Conservation (phyloP, 1,140 invertebrate species). For the Nephila pilipes region DNA sequence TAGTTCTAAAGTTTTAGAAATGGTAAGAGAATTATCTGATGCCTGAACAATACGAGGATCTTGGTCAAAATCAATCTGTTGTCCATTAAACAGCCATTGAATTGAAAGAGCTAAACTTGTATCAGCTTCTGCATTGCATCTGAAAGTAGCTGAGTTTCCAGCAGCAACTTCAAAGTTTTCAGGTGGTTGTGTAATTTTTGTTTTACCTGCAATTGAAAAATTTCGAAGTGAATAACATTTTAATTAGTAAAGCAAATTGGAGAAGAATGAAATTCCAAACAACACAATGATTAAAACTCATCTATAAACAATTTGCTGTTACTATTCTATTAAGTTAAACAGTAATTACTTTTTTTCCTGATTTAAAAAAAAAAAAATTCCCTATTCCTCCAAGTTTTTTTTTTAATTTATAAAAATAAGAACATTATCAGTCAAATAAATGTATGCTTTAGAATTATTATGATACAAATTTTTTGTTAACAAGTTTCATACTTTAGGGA, state of each 20-base stretch:
- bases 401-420: too few relatives aligned
- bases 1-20: slow-evolving; percentile 95
- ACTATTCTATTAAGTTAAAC: too few relatives aligned
- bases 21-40: slow-evolving; percentile 94
- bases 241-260: neutral
- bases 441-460: too few relatives aligned
- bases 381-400: too few relatives aligned
- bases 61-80: slow-evolving; percentile 75
- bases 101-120: slow-evolving; percentile 89
- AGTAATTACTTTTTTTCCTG: too few relatives aligned
- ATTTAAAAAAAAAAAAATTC: too few relatives aligned
- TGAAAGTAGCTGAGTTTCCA: slow-evolving; percentile 92
- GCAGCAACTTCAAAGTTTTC: slow-evolving; percentile 95
- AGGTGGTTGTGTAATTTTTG: slow-evolving; percentile 91
- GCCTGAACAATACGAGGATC: slow-evolving; percentile 79
- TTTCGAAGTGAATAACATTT: neutral
- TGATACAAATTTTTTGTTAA: too few relatives aligned
- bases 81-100: slow-evolving; percentile 77
- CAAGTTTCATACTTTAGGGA: too few relatives aligned
- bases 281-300: neutral
- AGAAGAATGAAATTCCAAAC: neutral
- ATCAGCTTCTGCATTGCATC: slow-evolving; percentile 95
- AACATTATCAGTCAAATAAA: too few relatives aligned
- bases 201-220: slow-evolving; percentile 83
- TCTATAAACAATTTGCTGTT: neutral